Conservation (phyloP, 2,113 vertebrate species). For the Telmatochromis sp. region DNA sequence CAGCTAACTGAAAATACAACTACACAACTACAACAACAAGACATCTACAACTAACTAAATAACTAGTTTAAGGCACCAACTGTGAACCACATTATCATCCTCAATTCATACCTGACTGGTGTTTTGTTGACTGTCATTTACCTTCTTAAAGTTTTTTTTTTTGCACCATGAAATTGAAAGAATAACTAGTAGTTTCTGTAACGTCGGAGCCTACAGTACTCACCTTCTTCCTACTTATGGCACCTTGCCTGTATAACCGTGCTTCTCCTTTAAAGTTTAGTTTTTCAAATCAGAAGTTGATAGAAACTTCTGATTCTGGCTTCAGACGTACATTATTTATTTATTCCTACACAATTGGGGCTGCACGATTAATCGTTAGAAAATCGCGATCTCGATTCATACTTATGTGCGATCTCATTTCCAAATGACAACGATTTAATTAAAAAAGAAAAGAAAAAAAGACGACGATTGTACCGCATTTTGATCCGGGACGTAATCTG, state of each 20-base stretch:
- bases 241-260: neutral
- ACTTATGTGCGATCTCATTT: too few species aligned
- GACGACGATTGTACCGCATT: too few species aligned
- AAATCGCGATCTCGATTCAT: too few species aligned
- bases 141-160: neutral
- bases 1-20: neutral
- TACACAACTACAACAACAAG: neutral
- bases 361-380: too few species aligned
- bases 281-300: neutral
- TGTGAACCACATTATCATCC: neutral
- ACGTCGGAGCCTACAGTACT: neutral
- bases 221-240: neutral
- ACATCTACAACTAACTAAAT: neutral
- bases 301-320: neutral
- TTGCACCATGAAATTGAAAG: neutral
- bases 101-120: neutral
- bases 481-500: too few species aligned
- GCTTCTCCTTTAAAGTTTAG: neutral
- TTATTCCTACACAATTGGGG: neutral
- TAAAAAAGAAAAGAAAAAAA: accelerated
- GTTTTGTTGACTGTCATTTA: neutral
- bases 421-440: too few species aligned
- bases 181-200: neutral
- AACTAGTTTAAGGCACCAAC: neutral
- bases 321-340: neutral